Base-by-base conservation (phyloP, 2,113 vertebrate species). In the Nesogale talazaci region DNA sequence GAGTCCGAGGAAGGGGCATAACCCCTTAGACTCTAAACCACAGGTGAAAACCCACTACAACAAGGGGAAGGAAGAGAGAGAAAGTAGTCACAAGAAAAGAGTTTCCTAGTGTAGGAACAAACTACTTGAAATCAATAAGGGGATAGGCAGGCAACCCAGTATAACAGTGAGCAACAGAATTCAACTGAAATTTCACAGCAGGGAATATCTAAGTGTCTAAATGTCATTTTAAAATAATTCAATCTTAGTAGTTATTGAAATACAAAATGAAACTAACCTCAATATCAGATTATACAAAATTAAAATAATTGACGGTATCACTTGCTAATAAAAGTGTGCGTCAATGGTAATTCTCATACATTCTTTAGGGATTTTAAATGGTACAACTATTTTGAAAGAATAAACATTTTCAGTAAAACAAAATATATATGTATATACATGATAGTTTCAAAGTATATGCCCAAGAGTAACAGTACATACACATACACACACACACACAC, bases 221-320 rank as follows among this genome's bases (percentile, higher is more conserved):
- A 92, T 63, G 90, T 36, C 25, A 75, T 89, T 93, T 84, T 59
- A 42, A 84, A 89, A 52, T 2, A 40, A 15, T 52, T 74, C 36
- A 76, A 69, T 40, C 22, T 70, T 23, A 75, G 77, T 83, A n/a
- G 72, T n/a, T 56, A 23, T 22, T 77, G 29, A 89, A 59, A 70
- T 89, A 5, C 1, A 89, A 86, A 36, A 69, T 65, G 40, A 86
- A 88, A 86, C 29, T 29, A 86, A 92, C 84, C 72, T 8, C 38
- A 17, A 90, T 42, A 17, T 6, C 7, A 61, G 22, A 17, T 52
- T 77, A 46, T 42, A 17, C 77, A 52, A 86, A 86, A 86, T 38
- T 83, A 86, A 86, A 84, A 74, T 74, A 83, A 78, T 57, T 69
- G 7, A 56, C 4, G 86, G 29, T 46, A 65, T 23, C 27, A 86